phyloP scores from a whole-genome alignment of 1,140 invertebrate species.

The Samia ricini region DNA sequence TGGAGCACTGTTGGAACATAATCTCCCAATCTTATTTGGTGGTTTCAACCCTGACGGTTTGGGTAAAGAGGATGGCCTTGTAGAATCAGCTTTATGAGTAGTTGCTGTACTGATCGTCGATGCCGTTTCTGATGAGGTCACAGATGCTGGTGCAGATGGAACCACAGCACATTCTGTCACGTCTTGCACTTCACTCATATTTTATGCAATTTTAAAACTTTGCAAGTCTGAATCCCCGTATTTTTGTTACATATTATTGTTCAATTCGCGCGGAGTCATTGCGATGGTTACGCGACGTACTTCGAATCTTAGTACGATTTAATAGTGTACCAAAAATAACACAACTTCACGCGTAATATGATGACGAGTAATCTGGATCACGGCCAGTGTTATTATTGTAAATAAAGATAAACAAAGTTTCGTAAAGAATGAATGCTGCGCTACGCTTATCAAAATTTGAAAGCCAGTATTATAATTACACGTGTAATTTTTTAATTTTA shows the following conservation, averaged over 20 bases:
- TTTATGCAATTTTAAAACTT: constrained; percentile 48
- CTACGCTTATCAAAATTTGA: constrained; percentile 9
- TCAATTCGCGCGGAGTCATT: constrained; percentile 25
- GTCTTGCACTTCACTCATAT: constrained; percentile 67
- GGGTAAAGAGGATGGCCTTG: constrained; percentile 54
- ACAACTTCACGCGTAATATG: constrained; percentile 69
- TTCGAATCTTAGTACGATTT: constrained; percentile 49
- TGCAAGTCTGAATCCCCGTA: constrained; percentile 12
- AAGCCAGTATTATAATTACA: constrained; percentile 12
- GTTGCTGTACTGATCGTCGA: constrained; percentile 50
- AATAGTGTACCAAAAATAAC: constrained; percentile 71
- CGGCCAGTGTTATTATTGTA: constrained; percentile 53
- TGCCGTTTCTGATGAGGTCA: constrained; percentile 52
- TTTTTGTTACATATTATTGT: constrained; percentile 31
- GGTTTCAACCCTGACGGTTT: constrained; percentile 79
- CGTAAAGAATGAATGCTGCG: constrained; percentile 15
- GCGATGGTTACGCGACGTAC: constrained; percentile 32
- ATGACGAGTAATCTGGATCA: constrained; percentile 72
- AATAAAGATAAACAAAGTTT: constrained; percentile 42
- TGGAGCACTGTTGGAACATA: constrained; percentile 78
- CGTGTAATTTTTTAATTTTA: constrained; percentile 4
- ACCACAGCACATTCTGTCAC: constrained; percentile 25
- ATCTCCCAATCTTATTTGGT: constrained; percentile 80
- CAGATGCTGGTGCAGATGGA: constrained; percentile 33
- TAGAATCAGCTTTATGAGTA: constrained; percentile 33